Conservation (phyloP, 2,888 invertebrate genomes). For the Cheiracanthium punctorium region DNA sequence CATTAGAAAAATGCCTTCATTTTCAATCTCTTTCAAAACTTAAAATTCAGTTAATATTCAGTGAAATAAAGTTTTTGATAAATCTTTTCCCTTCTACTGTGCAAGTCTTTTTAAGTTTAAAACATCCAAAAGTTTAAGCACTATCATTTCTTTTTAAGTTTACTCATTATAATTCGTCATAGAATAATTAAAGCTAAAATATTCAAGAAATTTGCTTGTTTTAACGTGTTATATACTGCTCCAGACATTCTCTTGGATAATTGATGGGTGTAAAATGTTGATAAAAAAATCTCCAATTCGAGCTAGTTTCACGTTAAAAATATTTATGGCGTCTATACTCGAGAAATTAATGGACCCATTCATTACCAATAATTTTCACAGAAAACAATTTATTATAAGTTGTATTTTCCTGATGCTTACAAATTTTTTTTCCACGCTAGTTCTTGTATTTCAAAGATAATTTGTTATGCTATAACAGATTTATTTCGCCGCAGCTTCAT, state of each 20-base stretch:
- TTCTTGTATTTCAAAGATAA: not conserved
- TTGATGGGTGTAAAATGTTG: not conserved
- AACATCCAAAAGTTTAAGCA: too few species aligned
- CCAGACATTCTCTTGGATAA: not conserved
- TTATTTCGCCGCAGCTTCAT: not conserved
- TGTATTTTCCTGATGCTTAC: not conserved
- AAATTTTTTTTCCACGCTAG: not conserved
- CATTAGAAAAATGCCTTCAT: too few species aligned
- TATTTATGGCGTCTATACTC: not conserved
- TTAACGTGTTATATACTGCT: not conserved
- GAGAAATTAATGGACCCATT: not conserved
- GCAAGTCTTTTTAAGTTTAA: too few species aligned
- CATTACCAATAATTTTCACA: slow-evolving; percentile 7
- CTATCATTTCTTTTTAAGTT: too few species aligned
- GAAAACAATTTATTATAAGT: not conserved
- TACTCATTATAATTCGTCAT: too few species aligned
- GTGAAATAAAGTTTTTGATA: too few species aligned
- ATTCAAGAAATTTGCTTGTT: too few species aligned
- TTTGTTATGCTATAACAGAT: not conserved
- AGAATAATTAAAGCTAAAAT: too few species aligned
- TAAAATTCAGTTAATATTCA: too few species aligned
- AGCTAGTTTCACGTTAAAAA: not conserved
- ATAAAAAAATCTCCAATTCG: not conserved
- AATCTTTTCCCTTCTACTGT: too few species aligned
- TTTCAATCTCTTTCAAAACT: too few species aligned